Evolutionary conservation across 2,797 vertebrate genomes (phyloP).

Genomic region (Telmatherina bonti): DNA sequence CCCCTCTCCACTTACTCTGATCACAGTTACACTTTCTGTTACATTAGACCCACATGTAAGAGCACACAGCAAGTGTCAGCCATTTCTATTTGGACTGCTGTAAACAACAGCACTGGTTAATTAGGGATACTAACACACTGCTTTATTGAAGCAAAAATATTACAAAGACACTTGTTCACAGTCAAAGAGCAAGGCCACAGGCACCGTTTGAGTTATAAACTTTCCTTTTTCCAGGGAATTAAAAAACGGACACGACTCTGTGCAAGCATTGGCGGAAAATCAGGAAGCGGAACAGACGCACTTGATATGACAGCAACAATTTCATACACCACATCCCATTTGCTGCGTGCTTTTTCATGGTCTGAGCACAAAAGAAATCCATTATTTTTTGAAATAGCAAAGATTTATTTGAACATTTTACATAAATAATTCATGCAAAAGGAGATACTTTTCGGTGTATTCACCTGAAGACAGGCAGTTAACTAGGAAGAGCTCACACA

Average conservation of each 20-base stretch:
- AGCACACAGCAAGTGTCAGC: conserved; percentile 8
- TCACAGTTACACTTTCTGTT: conserved; percentile 57
- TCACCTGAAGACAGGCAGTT: conserved; percentile 74
- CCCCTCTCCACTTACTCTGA: conserved; percentile 66
- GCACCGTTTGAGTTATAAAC: conserved; percentile 33
- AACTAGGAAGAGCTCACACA: conserved; percentile 49
- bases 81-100: conserved; percentile 21
- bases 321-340: conserved; percentile 76
- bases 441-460: conserved; percentile 69
- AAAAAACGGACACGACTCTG: conserved; percentile 47
- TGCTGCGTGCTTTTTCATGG: conserved; percentile 63
- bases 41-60: conserved; percentile 32
- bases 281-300: conserved; percentile 73
- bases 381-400: conserved; percentile 71
- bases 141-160: conserved; percentile 15
- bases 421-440: conserved; percentile 80
- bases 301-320: conserved; percentile 77
- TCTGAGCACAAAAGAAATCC: conserved; percentile 70
- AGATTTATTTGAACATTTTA: conserved; percentile 76
- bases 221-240: conserved; percentile 36
- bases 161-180: conserved; percentile 7
- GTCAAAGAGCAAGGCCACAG: conserved; percentile 26
- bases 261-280: conserved; percentile 50
- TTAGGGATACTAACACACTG: background rate
- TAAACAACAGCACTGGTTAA: conserved; percentile 19